Evolutionary conservation across 2,888 invertebrate species (phyloP), one percentile per base, ranked within the genome.

Genomic region (Melanostoma scalare): DNA sequence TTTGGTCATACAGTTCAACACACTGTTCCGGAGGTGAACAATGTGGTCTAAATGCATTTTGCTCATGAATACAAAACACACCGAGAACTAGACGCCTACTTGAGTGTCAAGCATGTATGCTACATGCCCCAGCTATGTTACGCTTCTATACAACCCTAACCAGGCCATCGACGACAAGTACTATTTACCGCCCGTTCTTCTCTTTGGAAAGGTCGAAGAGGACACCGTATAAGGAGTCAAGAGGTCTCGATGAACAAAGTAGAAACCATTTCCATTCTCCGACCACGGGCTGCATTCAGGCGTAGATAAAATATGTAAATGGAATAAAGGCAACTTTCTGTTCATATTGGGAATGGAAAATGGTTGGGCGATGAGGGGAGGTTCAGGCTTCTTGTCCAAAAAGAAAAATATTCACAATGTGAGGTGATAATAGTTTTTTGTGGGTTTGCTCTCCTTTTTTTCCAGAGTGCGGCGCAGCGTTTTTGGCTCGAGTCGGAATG

Each of bases 291-390:
- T 58, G 61, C 76, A 76, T 67, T 76, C 46, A 55, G 50, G 60
- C 77, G 46, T 30, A 58, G 72, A 77, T 82, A 82, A 77, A 82
- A 77, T 82, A 82, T 82, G 72, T 46, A 68, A 82, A 82, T 77
- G 38, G 68, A 55, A 76, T 82, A 72, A 55, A 61, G 61, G 61
- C 72, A 63, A 30, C 31, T 67, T 31, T 72, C 36, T 40, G 55
- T 77, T 67, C 67, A 65, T 46, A 77, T 48, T 42, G 58, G 35
- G 20, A 44, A 33, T 33, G 6, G 35, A 35, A 61, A 61, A 42
- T 31, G 40, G 3, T 6, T 6, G 9, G 50, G 42, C n/a, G 20
- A 8, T 5, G 9, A 4, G 3, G 8, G 38, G 38, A 30, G 48
- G 20, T 30, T 9, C 50, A 74, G 44, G 10, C 56, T 60, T 58